phyloP scores from a whole-genome alignment of 1,140 invertebrate genomes.

The Chionoecetes opilio region DNA sequence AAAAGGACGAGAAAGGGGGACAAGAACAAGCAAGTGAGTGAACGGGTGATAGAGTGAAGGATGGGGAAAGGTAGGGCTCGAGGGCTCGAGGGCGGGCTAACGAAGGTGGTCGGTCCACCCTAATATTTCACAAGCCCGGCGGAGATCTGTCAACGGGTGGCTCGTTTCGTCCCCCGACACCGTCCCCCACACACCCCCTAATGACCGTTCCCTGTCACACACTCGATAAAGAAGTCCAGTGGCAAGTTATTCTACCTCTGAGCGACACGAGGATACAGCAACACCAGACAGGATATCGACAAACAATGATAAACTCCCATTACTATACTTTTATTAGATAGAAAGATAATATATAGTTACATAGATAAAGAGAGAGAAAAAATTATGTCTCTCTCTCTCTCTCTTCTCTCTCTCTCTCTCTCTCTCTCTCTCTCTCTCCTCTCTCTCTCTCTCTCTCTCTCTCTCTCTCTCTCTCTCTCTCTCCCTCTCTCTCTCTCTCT shows the following conservation, averaged over 20 bases:
- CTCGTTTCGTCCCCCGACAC: not conserved
- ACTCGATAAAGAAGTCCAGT: constrained; percentile 15
- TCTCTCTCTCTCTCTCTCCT: no score
- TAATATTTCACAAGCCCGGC: not conserved
- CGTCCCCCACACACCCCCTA: not conserved
- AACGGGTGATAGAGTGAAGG: not conserved
- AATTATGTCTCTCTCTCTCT: no score
- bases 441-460: no score
- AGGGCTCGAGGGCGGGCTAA: not conserved
- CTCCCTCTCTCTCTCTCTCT: no score
- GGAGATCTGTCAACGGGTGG: constrained; percentile 15
- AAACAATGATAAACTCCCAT: no score
- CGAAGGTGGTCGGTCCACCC: constrained; percentile 22
- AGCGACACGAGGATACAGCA: not conserved
- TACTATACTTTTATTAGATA: no score
- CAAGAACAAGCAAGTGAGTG: no score
- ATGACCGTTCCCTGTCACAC: constrained; percentile 16
- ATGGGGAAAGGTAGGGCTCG: not conserved
- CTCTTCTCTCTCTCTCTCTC: no score
- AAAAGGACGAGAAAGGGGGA: not conserved
- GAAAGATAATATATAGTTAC: no score
- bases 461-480: no score
- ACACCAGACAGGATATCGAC: not conserved
- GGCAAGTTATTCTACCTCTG: not conserved
- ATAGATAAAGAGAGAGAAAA: no score